Conservation (phyloP, 2,888 invertebrate species). For the Protonemura montana region DNA sequence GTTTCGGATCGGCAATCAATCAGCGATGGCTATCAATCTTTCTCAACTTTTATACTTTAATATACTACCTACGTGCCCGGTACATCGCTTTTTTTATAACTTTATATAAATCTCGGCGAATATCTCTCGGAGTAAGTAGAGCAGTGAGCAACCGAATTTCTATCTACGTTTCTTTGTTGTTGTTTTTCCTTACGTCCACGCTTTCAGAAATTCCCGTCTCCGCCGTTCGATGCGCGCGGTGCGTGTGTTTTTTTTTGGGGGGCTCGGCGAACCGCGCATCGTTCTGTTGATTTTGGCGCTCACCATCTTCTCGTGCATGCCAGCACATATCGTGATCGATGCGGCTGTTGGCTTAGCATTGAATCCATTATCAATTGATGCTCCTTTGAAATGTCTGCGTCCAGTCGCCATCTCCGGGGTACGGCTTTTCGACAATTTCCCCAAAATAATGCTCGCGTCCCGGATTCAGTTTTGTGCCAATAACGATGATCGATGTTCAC, state of each 20-base stretch:
- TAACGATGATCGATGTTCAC: background rate
- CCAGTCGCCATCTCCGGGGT: background rate
- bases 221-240: background rate
- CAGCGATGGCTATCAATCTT: background rate
- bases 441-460: background rate
- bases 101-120: background rate
- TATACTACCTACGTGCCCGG: background rate
- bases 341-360: background rate
- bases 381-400: background rate
- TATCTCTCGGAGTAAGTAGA: background rate
- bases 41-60: background rate
- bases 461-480: background rate
- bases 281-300: background rate
- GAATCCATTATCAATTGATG: constrained; percentile 7
- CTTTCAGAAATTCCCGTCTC: background rate
- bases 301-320: background rate
- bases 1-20: background rate
- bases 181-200: background rate
- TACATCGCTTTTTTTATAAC: background rate
- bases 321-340: background rate
- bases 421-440: background rate
- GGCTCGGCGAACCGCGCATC: background rate
- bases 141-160: background rate
- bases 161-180: background rate
- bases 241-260: background rate